These are phyloP conservation scores for Epistrophe grossulariae DNA, from an alignment of 2,888 invertebrate genomes.

Conservation along the genomic window DNA sequence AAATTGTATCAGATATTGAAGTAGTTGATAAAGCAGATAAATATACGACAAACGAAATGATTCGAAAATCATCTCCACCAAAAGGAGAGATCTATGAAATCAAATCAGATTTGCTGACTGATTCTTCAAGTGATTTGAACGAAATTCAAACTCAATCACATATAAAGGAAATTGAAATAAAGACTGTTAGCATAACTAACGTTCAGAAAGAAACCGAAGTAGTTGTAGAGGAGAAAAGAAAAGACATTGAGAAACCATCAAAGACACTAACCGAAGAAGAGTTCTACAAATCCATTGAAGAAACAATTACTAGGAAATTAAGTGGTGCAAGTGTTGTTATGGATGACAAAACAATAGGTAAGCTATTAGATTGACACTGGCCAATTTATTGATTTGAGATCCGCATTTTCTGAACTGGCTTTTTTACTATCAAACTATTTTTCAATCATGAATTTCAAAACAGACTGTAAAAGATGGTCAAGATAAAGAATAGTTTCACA, in stretches of 20 bases:
- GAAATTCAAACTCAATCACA: not conserved
- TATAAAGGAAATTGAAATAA: constrained; percentile 67
- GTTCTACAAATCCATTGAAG: constrained; percentile 83
- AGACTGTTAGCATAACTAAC: constrained; percentile 73
- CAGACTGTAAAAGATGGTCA: too few species aligned
- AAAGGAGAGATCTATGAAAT: constrained; percentile 64
- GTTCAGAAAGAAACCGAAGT: constrained; percentile 66
- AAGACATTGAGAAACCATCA: constrained; percentile 78
- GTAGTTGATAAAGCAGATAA: constrained; percentile 74
- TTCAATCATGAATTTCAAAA: too few species aligned
- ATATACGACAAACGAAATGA: constrained; percentile 63
- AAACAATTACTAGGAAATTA: constrained; percentile 82
- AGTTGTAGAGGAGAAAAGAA: not conserved
- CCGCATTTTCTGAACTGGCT: too few species aligned
- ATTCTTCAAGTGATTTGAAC: not conserved
- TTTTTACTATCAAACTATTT: too few species aligned
- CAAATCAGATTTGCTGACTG: not conserved
- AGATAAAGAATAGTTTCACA: too few species aligned
- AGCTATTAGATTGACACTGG: not conserved
- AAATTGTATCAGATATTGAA: constrained; percentile 78
- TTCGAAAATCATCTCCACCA: constrained; percentile 64
- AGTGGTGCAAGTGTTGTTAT: constrained; percentile 82
- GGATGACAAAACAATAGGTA: constrained; percentile 80
- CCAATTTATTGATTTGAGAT: too few species aligned
- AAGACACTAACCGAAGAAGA: constrained; percentile 83